Evolutionary conservation across 2,888 invertebrate species (phyloP).

Genomic region (Eilema griseolum): DNA sequence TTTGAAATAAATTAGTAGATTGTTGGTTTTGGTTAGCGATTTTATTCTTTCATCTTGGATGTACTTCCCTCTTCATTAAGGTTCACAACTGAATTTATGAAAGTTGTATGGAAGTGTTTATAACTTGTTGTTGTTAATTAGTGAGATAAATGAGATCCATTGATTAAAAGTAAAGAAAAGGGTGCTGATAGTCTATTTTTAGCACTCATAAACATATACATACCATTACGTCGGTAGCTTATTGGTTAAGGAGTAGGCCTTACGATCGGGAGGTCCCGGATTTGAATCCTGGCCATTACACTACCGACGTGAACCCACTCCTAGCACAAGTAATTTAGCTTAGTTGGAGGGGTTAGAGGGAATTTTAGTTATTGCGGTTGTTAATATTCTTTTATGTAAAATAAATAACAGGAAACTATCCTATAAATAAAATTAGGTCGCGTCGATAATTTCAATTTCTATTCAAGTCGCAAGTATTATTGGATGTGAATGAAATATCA

Average conservation of each 20-base stretch:
- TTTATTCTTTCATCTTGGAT: neutral
- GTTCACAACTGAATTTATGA: neutral
- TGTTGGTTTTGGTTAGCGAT: constrained; percentile 53
- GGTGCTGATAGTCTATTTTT: neutral
- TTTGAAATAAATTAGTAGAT: constrained; percentile 70
- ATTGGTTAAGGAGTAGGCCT: too few relatives aligned
- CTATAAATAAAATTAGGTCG: neutral
- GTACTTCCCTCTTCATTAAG: too few relatives aligned
- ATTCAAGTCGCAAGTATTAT: neutral
- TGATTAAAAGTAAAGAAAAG: neutral
- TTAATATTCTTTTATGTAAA: too few relatives aligned
- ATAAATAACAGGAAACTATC: constrained; percentile 17
- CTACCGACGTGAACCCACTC: too few relatives aligned
- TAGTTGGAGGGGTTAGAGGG: too few relatives aligned
- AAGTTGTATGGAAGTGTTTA: neutral
- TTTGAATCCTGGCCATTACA: too few relatives aligned
- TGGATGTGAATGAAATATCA: neutral
- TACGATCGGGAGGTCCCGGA: too few relatives aligned
- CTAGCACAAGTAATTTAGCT: too few relatives aligned
- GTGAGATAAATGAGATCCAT: neutral
- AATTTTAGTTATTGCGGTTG: too few relatives aligned
- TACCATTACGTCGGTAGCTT: too few relatives aligned
- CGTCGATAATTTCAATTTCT: constrained; percentile 4
- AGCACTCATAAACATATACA: neutral
- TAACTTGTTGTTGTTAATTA: neutral